Conservation (phyloP, 2,888 invertebrate species). For the Ditula angustiorana region DNA sequence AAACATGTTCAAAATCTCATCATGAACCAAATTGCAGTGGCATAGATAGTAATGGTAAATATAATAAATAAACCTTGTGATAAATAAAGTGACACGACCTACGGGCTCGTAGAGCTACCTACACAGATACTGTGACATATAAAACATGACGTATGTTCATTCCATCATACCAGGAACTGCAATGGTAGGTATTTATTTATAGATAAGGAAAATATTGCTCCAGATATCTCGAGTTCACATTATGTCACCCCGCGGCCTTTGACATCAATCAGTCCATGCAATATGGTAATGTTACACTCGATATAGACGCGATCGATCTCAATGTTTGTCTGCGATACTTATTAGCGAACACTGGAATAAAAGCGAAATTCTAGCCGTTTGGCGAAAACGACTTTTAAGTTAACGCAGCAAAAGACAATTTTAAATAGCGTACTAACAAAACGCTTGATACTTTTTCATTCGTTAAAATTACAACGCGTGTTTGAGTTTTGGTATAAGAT, state of each 20-base stretch:
- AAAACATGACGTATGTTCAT: slow-evolving; percentile 3
- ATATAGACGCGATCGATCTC: slow-evolving; percentile 44
- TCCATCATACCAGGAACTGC: background rate
- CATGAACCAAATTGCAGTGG: slow-evolving; percentile 13
- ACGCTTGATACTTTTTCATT: slow-evolving; percentile 10
- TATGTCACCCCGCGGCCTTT: slow-evolving; percentile 58
- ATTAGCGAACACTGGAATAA: slow-evolving; percentile 1
- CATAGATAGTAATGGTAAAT: background rate
- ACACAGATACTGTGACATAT: background rate
- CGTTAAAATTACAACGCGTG: slow-evolving; percentile 31
- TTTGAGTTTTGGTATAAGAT: slow-evolving; percentile 32
- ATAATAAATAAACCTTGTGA: background rate
- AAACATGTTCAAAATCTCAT: slow-evolving; percentile 34
- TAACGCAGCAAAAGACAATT: background rate
- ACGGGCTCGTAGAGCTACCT: background rate
- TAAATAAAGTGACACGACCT: background rate
- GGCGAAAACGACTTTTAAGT: background rate
- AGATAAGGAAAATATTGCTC: slow-evolving; percentile 41
- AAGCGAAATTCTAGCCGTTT: background rate
- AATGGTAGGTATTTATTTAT: slow-evolving; percentile 14
- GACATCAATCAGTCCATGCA: slow-evolving; percentile 68
- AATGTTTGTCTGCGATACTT: slow-evolving; percentile 47
- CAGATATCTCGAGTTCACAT: slow-evolving; percentile 29
- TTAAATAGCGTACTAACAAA: background rate
- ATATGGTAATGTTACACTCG: slow-evolving; percentile 54